Evolutionary conservation across 2,113 vertebrate species (phyloP), one percentile per base, ranked within the genome.

Genomic region (Alectura lathami): DNA sequence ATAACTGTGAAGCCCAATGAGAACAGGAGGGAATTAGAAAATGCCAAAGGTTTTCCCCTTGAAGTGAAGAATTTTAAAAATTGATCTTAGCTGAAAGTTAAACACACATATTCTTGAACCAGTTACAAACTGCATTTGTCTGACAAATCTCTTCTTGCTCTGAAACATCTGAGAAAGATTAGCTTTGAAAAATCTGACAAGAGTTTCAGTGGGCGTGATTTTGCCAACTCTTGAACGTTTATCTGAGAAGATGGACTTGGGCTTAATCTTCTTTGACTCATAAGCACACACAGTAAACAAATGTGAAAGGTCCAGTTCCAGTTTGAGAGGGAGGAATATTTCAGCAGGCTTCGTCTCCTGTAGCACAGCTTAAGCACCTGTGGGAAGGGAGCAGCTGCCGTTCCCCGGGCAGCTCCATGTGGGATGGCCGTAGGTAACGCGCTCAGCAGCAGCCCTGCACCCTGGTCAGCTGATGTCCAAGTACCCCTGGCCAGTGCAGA

Each of bases 381-480:
- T 10, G 8, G 27, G 38, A 47, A 17, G 1, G 23, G 60, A 69
- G 32, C 81, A 70, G 54, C 57, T 74, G 38, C 14, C 4, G 1
- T 43, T 23, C 32, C 2, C 9, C 18, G 85, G 29, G 13, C 40
- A 20, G 12, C 32, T 70, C 50, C 22, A 16, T 34, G 24, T 59
- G 87, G 81, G 60, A 54, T 21, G 8, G 17, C 53, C 13, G 0
- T 4, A 64, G 67, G 1, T 7, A 13, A 56, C 0, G 5, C 26
- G 32, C 59, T 24, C 8, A 3, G 73, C 1, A 32, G 17, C 3
- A n/a, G 62, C 36, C 1, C 29, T 27, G 6, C 40, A 2, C 24
- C 17, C 59, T 24, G 1, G 4, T 30, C 0, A 7, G 9, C 21
- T 74, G 11, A 0, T 7, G 23, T 23, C 80, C 13, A 9, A 51